phyloP scores from a whole-genome alignment of 2,888 invertebrate genomes.

The Spisula subtruncata region DNA sequence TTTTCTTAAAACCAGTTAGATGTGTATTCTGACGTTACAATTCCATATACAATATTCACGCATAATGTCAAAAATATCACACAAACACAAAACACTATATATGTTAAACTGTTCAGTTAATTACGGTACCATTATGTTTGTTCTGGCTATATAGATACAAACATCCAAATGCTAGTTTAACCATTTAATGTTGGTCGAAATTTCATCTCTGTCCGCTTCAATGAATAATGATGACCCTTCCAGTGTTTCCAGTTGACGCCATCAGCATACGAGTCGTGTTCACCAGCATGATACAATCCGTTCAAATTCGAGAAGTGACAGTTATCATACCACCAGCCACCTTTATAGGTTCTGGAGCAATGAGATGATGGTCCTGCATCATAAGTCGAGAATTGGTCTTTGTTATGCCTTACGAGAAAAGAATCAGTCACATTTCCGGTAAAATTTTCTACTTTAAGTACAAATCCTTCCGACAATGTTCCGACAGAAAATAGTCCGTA shows the following conservation, averaged over 20 bases:
- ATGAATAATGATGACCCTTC: slow-evolving; percentile 83
- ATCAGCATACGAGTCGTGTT: slow-evolving; percentile 80
- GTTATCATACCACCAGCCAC: slow-evolving; percentile 79
- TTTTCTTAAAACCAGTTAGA: no score
- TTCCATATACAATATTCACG: no score
- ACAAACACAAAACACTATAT: no score
- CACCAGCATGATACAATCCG: slow-evolving; percentile 55
- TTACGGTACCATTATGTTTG: no score
- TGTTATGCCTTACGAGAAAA: neutral
- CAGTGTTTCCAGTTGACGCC: slow-evolving; percentile 85
- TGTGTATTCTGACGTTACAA: no score
- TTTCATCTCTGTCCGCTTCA: slow-evolving; percentile 83
- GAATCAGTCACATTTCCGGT: slow-evolving; percentile 39
- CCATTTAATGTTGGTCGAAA: slow-evolving; percentile 65
- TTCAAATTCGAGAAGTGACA: slow-evolving; percentile 72
- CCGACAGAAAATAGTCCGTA: slow-evolving; percentile 50
- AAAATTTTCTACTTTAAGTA: neutral
- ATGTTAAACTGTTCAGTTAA: no score
- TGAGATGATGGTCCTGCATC: neutral
- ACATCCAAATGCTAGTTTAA: neutral
- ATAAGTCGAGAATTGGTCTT: slow-evolving; percentile 31
- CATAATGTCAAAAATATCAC: no score
- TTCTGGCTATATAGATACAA: no score
- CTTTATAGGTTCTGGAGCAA: slow-evolving; percentile 72
- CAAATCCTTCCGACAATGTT: neutral